Evolutionary conservation across 2,113 vertebrate genomes (phyloP).

Genomic region (Trochalopteron elliotii): DNA sequence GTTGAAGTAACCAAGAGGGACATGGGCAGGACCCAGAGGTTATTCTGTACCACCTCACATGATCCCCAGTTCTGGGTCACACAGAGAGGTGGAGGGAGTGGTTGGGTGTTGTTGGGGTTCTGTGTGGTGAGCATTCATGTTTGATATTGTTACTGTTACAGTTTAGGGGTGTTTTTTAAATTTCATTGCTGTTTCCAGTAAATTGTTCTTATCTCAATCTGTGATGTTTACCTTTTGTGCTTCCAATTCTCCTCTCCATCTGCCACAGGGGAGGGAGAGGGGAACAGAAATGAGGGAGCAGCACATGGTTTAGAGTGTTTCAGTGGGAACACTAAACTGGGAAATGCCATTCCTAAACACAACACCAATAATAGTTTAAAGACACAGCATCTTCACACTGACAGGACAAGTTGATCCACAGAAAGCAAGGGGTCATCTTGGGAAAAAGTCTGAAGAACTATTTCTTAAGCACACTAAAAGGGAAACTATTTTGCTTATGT

Average conservation of each 20-base stretch:
- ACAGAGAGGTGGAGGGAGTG: background rate
- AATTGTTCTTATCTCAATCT: background rate
- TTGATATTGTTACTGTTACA: background rate
- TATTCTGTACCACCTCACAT: background rate
- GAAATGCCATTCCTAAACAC: background rate
- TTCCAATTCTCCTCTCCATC: background rate
- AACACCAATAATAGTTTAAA: background rate
- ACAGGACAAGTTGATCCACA: background rate
- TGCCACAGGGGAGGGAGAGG: background rate
- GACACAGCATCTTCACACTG: background rate
- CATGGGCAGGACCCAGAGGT: background rate
- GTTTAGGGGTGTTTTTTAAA: background rate
- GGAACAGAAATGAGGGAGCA: accelerated
- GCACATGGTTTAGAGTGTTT: background rate
- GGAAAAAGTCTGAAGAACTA: background rate
- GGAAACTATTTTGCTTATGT: background rate
- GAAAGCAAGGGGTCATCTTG: background rate
- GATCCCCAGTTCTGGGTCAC: background rate
- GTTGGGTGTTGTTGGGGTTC: background rate
- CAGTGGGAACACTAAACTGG: background rate
- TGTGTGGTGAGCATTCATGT: accelerated
- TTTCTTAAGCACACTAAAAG: background rate
- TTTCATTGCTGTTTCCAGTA: background rate
- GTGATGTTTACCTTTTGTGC: background rate
- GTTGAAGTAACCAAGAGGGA: background rate